Conservation (phyloP, 2,888 invertebrate species). For the Heteromurus nitidus region DNA sequence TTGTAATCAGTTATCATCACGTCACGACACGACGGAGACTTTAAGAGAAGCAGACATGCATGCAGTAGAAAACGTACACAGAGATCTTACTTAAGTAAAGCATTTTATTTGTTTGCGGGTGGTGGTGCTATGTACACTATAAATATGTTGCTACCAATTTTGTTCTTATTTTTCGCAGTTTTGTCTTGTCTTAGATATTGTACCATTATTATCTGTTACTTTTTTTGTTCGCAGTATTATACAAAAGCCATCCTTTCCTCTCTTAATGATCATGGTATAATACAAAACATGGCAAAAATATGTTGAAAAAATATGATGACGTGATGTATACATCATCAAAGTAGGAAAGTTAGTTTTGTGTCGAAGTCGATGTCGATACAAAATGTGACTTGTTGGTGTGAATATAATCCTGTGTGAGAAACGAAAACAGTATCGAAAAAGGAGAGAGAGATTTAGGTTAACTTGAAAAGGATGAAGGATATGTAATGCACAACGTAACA, state of each 20-base stretch:
- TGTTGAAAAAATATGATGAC: constrained; percentile 1
- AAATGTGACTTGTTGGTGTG: background rate
- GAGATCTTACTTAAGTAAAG: constrained; percentile 17
- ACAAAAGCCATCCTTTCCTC: constrained; percentile 4
- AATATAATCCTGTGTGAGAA: background rate
- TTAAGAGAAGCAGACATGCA: background rate
- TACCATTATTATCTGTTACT: background rate
- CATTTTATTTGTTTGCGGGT: background rate
- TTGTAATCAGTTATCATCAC: constrained; percentile 25
- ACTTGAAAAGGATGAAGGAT: constrained; percentile 45
- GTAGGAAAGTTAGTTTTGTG: too few relatives aligned
- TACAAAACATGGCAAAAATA: constrained; percentile 12
- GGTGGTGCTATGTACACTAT: background rate
- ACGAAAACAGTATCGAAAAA: constrained; percentile 26
- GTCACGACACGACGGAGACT: background rate
- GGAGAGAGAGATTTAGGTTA: constrained; percentile 45
- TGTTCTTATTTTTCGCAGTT: constrained; percentile 4
- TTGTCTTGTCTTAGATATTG: background rate
- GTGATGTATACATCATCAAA: too few relatives aligned
- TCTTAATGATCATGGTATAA: constrained; percentile 5
- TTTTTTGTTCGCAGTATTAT: background rate
- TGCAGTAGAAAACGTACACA: constrained; percentile 5
- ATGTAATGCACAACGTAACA: too few relatives aligned
- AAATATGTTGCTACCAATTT: background rate
- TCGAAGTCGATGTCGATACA: too few relatives aligned